Evolutionary conservation across 2,113 vertebrate genomes (phyloP).

Genomic region (Craseonycteris thonglongyai): DNA sequence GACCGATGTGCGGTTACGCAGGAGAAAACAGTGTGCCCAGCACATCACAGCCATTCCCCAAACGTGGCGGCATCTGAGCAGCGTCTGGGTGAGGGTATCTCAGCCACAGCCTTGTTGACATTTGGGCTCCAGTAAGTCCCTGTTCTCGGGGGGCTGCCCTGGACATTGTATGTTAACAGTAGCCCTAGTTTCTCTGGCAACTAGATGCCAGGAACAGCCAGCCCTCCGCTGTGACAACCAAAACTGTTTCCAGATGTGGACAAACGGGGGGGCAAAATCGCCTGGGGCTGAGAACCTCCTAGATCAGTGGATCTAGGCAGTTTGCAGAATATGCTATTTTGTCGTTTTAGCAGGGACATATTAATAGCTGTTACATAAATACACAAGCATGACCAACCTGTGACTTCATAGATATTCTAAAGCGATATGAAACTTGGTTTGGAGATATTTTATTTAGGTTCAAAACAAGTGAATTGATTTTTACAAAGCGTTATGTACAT

Average conservation of each 20-base stretch:
- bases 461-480: background rate
- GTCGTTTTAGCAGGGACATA: background rate
- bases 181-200: background rate
- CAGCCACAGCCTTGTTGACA: too few relatives aligned
- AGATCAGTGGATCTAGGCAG: background rate
- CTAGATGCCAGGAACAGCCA: background rate
- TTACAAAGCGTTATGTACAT: background rate
- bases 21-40: background rate
- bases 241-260: background rate
- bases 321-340: background rate
- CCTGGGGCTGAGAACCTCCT: background rate
- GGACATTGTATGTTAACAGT: background rate
- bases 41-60: background rate
- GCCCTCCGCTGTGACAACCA: background rate
- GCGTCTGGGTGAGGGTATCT: background rate
- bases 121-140: too few relatives aligned
- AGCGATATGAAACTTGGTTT: background rate
- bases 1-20: rapidly evolving
- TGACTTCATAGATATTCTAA: background rate
- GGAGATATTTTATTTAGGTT: background rate
- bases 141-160: background rate
- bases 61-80: rapidly evolving
- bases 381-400: background rate
- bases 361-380: background rate
- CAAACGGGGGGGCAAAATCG: background rate